These are phyloP conservation scores for Muscicapa striata DNA, from an alignment of 2,797 vertebrate species.

Conservation along the genomic window DNA sequence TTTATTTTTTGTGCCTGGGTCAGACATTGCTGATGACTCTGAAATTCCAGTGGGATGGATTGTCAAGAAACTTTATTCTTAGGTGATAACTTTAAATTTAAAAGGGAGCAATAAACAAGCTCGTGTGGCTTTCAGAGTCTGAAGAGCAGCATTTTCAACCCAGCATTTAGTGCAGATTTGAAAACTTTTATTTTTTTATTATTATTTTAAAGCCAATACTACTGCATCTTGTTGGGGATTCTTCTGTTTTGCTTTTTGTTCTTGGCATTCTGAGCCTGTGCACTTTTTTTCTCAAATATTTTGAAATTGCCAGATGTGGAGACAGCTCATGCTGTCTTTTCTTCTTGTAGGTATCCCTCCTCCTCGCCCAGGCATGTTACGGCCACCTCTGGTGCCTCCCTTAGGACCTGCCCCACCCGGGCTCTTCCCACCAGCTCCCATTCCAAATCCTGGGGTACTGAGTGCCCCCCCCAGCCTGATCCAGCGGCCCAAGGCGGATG, in stretches of 20 bases:
- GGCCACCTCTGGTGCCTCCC: slow-evolving; percentile 85
- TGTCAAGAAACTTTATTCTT: neutral
- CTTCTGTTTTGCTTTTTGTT: neutral
- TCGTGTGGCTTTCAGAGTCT: neutral
- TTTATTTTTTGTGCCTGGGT: neutral
- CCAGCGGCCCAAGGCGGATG: slow-evolving; percentile 86
- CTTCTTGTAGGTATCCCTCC: slow-evolving; percentile 87
- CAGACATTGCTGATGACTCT: neutral
- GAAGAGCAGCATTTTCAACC: neutral
- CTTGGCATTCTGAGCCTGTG: neutral
- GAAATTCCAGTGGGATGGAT: neutral
- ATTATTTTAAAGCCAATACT: neutral
- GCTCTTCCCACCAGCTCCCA: slow-evolving; percentile 87
- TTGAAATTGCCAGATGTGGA: neutral
- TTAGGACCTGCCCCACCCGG: slow-evolving; percentile 84
- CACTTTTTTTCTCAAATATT: neutral
- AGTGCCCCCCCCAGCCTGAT: slow-evolving; percentile 94
- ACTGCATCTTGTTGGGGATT: neutral
- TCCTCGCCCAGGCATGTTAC: slow-evolving; percentile 89
- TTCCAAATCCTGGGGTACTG: slow-evolving; percentile 90
- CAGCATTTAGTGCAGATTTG: neutral
- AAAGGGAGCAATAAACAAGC: neutral
- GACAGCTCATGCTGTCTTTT: neutral
- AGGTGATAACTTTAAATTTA: neutral
- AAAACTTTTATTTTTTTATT: neutral